Conservation (phyloP, 2,113 vertebrate species). For the Ptilonorhynchus violaceus region DNA sequence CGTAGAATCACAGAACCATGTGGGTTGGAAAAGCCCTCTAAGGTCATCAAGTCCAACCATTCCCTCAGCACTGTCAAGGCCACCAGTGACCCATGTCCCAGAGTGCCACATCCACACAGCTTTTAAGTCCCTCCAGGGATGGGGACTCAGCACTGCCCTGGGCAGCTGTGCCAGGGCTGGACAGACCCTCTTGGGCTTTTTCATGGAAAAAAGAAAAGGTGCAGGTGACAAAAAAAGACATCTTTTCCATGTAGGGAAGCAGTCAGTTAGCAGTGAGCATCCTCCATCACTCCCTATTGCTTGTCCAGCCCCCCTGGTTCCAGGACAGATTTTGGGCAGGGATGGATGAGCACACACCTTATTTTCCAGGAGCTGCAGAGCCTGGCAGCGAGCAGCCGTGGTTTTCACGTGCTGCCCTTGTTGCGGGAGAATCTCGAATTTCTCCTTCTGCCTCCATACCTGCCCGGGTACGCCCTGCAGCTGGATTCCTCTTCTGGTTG, state of each 20-base stretch:
- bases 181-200: neutral
- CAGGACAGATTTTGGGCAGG: neutral
- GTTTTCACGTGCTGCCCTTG: fast-evolving
- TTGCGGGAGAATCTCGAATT: neutral
- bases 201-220: too few species aligned
- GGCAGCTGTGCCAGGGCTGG: neutral
- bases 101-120: neutral
- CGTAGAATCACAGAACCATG: neutral
- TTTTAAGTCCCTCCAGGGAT: neutral
- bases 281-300: fast-evolving
- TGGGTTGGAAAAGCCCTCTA: neutral
- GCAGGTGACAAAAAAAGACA: neutral
- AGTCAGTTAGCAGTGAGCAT: neutral
- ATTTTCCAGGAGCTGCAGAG: neutral
- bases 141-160: neutral
- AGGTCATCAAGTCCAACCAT: neutral
- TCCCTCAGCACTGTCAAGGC: neutral
- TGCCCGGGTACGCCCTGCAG: slow-evolving; percentile 36
- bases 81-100: neutral
- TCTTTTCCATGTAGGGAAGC: neutral
- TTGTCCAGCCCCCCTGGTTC: neutral
- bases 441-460: slow-evolving; percentile 45
- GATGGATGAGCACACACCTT: neutral
- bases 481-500: neutral
- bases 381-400: fast-evolving